Evolutionary conservation across 2,797 vertebrate genomes (phyloP), one percentile per base, ranked within the genome.

Genomic region (Neostethus bicornis): DNA sequence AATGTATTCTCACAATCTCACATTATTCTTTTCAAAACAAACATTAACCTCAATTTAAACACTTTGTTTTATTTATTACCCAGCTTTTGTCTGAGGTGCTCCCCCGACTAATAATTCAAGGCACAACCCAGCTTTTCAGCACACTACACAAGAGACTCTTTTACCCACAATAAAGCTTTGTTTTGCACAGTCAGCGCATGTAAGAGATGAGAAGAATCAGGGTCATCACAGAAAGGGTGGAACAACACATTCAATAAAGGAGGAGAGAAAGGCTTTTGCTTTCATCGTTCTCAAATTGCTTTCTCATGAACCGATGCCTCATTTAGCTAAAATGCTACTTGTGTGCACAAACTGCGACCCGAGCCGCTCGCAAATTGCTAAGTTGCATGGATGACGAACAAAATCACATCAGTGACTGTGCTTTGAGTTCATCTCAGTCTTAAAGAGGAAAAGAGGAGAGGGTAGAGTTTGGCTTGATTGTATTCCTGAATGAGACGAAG

Each of bases 241-340:
- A 41, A 35, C 13, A 24, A 20, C 20, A 26, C 8, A 9, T 17
- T 34, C 10, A 60, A 66, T 29, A 43, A 25, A 43, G 35, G 24
- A 66, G 20, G 12, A 45, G 7, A 46, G 19, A 37, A 28, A 5
- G n/a, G 46, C 7, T 13, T 65, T 46, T 10, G 7, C 29, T 65
- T 57, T 77, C 34, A 61, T 62, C 4, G 0, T 9, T 48, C 28
- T 63, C 28, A 66, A 26, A 69, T 69, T 46, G 61, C 52, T 52
- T 39, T 63, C 53, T 68, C 35, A 59, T 56, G 65, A 54, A 50
- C 61, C 41, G 61, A 73, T 45, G 63, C 51, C 72, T 86, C 62
- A 65, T 86, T 85, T 80, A 68, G 62, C 45, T 79, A 70, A 84
- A 75, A 70, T 31, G 29, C 52, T 74, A 70, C 70, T 57, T 70